Base-by-base conservation (phyloP, 1,140 invertebrate species). In the Popillia japonica region DNA sequence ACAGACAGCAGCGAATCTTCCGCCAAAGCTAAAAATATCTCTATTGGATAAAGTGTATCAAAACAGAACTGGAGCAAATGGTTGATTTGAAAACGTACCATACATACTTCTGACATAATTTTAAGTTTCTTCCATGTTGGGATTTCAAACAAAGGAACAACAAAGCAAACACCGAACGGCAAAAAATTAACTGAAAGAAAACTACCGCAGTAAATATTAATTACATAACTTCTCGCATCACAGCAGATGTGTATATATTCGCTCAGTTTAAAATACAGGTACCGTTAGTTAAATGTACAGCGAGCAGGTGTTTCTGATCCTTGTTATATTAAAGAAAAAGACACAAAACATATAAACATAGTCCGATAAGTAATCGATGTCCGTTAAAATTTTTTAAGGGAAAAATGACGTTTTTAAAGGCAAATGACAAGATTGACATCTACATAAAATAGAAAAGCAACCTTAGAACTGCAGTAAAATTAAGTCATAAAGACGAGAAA, bases 321-420 rank as follows among this genome's bases (percentile, higher is more conserved):
- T 68, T 68, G 61, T 68, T 68, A 68, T 68, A 68, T 27, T 68
- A 68, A 68, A 11, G 61, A 68, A 68, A 27, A 68, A 68, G 27
- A 27, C 22, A 68, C 27, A 68, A 68, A 68, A 22, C 27, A 22
- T 34, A 23, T 34, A 27, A 68, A 68, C 22, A 68, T 22, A 68
- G 22, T 4, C 22, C 8, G 17, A 64, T 14, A 68, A 27, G 48
- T 55, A 55, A 9, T 68, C 22, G 61, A 48, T 48, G 27, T 34
- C 48, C 48, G 48, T 55, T 55, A 55, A 55, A n/a, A 17, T 17
- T 17, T 55, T 17, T 55, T 14, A 14, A 55, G 48, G 14, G 48
- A 55, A 6, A 55, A 55, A 55, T n/a, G n/a, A n/a, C 44, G 17
- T 14, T 55, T 3, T 55, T 17, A 17, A 55, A 34, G 27, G 4